Conservation (phyloP, 2,888 invertebrate genomes). For the Aphodius granarius region DNA sequence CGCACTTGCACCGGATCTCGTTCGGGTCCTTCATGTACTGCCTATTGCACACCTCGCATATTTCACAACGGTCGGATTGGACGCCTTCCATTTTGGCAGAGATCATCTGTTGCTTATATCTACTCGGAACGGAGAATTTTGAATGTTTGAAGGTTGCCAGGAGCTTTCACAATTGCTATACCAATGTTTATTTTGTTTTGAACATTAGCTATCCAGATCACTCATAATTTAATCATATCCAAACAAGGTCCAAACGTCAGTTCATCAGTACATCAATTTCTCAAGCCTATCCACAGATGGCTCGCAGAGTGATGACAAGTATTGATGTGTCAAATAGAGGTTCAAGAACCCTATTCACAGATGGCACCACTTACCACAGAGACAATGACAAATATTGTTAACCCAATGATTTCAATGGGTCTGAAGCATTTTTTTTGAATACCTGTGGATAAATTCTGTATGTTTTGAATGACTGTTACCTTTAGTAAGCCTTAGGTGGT, state of each 20-base stretch:
- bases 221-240: not conserved
- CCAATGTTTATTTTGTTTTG: not conserved
- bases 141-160: constrained; percentile 7
- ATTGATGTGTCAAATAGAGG: no score
- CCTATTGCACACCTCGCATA: constrained; percentile 6
- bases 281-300: not conserved
- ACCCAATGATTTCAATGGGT: no score
- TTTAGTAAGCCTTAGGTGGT: no score
- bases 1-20: constrained; percentile 1
- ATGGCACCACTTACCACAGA: no score
- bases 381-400: no score
- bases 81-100: constrained; percentile 9
- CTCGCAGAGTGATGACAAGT: no score
- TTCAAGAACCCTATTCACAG: no score
- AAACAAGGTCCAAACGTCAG: not conserved
- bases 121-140: constrained; percentile 1
- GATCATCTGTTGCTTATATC: not conserved
- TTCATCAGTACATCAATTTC: no score
- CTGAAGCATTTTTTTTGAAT: no score
- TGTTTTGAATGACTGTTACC: no score
- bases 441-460: no score
- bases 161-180: not conserved
- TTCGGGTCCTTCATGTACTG: constrained; percentile 5
- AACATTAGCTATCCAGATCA: not conserved
- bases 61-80: constrained; percentile 1